These are phyloP conservation scores for Psococerastis gibbosa DNA, from an alignment of 2,888 invertebrate genomes.

Conservation along the genomic window DNA sequence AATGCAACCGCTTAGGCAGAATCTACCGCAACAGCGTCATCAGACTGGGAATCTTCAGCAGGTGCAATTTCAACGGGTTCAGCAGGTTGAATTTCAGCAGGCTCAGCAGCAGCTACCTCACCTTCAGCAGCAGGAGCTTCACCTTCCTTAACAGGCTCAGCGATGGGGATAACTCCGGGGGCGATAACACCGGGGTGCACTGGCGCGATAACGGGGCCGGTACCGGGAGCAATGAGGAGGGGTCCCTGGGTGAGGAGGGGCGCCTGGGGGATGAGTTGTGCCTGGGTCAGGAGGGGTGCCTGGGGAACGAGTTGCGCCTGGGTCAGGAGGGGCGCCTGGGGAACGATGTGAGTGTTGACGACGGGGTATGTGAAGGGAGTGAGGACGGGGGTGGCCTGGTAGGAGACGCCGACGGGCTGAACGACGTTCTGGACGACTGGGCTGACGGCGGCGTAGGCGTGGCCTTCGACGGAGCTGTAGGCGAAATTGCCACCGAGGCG, in stretches of 20 bases:
- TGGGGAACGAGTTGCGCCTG: neutral
- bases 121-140: conserved; percentile 12
- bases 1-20: neutral
- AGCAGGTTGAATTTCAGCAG: conserved; percentile 6
- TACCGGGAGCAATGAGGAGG: neutral
- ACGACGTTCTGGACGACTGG: conserved; percentile 25
- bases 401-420: conserved; percentile 24
- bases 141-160: neutral
- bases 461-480: conserved; percentile 32
- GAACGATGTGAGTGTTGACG: neutral
- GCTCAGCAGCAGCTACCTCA: conserved; percentile 14
- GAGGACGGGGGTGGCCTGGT: conserved; percentile 20
- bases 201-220: conserved; percentile 7
- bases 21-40: neutral
- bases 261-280: neutral
- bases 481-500: conserved; percentile 34
- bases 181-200: conserved; percentile 14
- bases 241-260: neutral
- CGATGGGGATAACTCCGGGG: conserved; percentile 10
- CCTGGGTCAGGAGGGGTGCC: neutral
- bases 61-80: conserved; percentile 5
- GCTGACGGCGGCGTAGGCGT: conserved; percentile 29
- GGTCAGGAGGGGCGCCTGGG: neutral
- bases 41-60: too few species aligned
- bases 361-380: conserved; percentile 2